Conservation (phyloP, 2,113 vertebrate species). For the Aegotheles bennettii region DNA sequence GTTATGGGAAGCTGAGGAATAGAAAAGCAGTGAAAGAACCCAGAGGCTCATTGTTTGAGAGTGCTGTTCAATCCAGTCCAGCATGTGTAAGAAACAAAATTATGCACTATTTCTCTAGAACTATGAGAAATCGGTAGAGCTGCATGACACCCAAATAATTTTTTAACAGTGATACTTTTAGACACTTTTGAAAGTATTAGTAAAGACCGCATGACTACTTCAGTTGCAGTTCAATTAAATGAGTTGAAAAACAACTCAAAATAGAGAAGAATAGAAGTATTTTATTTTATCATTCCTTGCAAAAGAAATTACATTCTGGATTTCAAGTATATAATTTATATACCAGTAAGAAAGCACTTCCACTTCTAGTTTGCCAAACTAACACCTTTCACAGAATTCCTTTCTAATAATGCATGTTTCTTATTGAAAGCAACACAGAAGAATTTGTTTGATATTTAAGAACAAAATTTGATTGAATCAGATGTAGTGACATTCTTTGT, state of each 20-base stretch:
- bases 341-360: neutral
- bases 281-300: neutral
- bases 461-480: neutral
- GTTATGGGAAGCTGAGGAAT: neutral
- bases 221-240: conserved; percentile 33
- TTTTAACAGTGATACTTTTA: neutral
- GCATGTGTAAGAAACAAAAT: neutral
- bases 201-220: neutral
- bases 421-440: neutral
- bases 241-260: conserved; percentile 4
- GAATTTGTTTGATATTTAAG: neutral
- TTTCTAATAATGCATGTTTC: neutral
- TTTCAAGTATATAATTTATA: neutral
- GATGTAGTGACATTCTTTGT: neutral
- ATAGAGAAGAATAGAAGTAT: neutral
- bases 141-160: neutral
- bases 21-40: neutral
- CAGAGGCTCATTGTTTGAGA: neutral
- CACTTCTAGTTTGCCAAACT: neutral
- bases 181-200: conserved; percentile 25
- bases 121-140: neutral
- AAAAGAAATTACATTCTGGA: neutral
- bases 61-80: neutral
- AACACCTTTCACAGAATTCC: neutral
- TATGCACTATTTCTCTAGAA: neutral